Conservation (phyloP, 2,888 invertebrate genomes). For the Acronicta leporina region DNA sequence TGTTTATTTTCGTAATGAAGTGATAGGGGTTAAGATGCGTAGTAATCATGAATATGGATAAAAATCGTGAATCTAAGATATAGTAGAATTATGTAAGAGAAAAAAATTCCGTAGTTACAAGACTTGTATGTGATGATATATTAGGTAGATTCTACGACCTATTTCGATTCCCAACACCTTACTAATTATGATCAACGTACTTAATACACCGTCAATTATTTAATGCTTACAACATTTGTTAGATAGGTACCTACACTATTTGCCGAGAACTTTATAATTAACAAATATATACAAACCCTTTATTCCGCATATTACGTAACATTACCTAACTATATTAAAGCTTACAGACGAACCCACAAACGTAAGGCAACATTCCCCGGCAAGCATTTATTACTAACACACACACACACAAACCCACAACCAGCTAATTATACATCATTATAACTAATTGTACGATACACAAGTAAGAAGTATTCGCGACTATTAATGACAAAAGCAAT, state of each 20-base stretch:
- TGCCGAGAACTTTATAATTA: neutral
- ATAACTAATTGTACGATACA: slow-evolving; percentile 87
- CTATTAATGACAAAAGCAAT: slow-evolving; percentile 89
- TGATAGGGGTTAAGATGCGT: slow-evolving; percentile 14
- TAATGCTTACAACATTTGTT: too few relatives aligned
- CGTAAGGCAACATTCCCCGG: slow-evolving; percentile 46
- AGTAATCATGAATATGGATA: neutral
- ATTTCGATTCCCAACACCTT: too few relatives aligned
- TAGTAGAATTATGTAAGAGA: too few relatives aligned
- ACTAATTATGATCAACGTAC: too few relatives aligned
- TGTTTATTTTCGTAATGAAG: slow-evolving; percentile 40
- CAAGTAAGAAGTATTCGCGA: slow-evolving; percentile 87
- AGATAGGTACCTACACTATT: too few relatives aligned
- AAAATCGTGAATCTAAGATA: too few relatives aligned
- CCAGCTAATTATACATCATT: slow-evolving; percentile 86
- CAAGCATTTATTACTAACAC: slow-evolving; percentile 41
- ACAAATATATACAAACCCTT: slow-evolving; percentile 22
- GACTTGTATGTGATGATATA: too few relatives aligned
- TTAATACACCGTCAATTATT: too few relatives aligned
- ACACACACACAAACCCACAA: slow-evolving; percentile 61
- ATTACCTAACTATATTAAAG: slow-evolving; percentile 40
- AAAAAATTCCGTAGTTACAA: too few relatives aligned
- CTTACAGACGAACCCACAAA: slow-evolving; percentile 41
- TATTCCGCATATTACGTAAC: slow-evolving; percentile 31
- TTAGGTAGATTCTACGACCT: too few relatives aligned